Evolutionary conservation across 2,797 vertebrate species (phyloP), one percentile per base, ranked within the genome.

Genomic region (Typhlichthys subterraneus): DNA sequence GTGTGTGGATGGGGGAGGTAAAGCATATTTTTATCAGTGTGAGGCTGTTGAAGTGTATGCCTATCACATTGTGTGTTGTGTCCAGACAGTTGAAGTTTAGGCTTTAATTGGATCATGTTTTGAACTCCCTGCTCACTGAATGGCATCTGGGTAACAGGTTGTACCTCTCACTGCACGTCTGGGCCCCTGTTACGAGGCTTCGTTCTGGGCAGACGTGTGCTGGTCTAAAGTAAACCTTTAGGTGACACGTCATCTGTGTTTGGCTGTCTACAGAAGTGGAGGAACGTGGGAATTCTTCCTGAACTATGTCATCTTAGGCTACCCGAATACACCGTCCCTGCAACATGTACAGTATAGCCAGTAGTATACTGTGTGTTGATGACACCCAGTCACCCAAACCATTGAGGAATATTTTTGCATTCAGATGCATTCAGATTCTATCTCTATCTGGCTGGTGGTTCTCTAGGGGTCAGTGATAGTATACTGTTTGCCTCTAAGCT

Each of bases 81-180:
- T 86, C 82, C 75, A 76, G 80, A 79, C 75, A 83, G 84, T 68
- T 82, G 80, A 80, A 65, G 80, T 87, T 93, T 90, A 90, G 91
- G 89, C 94, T 93, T 92, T 95, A 96, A 96, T 96, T 96, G 94
- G 94, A 94, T 93, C 90, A 87, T 94, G 87, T 95, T 94, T 95
- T 94, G 92, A 95, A 95, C 94, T 93, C 93, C 88, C 86, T 89
- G 91, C 93, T 94, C 91, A 95, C 93, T 93, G 93, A 94, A 93
- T 92, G 93, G 93, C 93, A 90, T 93, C 91, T 90, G 91, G 92
- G 93, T 94, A 87, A 83, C 77, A 80, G 83, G 63, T 5, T 95
- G 94, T 94, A 96, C 96, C 94, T 96, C 96, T 96, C 94, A 96
- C 96, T 87, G 91, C 89, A 78, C 84, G 89, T 90, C 94, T 93